phyloP scores from a whole-genome alignment of 2,888 invertebrate genomes.

The Synanthedon tipuliformis region DNA sequence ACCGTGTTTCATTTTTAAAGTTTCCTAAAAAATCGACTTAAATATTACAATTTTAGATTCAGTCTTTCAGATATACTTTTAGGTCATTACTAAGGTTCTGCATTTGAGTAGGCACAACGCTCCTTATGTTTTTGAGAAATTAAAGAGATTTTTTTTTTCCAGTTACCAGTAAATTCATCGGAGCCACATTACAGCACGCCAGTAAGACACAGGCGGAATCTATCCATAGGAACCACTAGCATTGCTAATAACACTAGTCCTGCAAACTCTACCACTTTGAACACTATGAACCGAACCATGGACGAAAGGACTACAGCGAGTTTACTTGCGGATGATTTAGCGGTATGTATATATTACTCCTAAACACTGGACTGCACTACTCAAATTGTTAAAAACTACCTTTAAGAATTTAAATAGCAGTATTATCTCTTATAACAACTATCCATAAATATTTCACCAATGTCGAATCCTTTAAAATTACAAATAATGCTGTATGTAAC shows the following conservation, averaged over 20 bases:
- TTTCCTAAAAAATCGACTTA: too few species aligned
- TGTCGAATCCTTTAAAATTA: neutral
- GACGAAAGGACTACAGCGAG: constrained; percentile 70
- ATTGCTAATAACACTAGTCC: constrained; percentile 38
- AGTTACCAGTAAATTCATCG: constrained; percentile 39
- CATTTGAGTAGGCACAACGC: too few species aligned
- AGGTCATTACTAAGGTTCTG: too few species aligned
- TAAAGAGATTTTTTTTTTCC: constrained; percentile 1
- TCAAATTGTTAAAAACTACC: neutral
- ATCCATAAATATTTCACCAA: too few species aligned
- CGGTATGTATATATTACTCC: constrained; percentile 31
- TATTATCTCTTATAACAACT: too few species aligned
- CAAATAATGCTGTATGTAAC: too few species aligned
- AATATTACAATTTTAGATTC: too few species aligned
- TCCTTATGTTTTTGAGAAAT: too few species aligned
- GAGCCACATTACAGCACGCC: constrained; percentile 67
- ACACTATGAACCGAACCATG: constrained; percentile 69
- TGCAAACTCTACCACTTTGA: constrained; percentile 33
- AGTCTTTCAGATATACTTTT: too few species aligned
- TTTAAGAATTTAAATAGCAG: too few species aligned
- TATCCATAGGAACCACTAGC: constrained; percentile 61
- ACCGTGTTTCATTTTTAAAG: too few species aligned
- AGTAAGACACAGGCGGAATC: constrained; percentile 55
- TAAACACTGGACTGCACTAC: too few species aligned
- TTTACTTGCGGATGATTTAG: constrained; percentile 72